Evolutionary conservation across 30 jellyfish, hydroid and myxozoan genomes (phyloP), one percentile per base, ranked within the genome.

Genomic region (Hydractinia symbiolongicarpus): DNA sequence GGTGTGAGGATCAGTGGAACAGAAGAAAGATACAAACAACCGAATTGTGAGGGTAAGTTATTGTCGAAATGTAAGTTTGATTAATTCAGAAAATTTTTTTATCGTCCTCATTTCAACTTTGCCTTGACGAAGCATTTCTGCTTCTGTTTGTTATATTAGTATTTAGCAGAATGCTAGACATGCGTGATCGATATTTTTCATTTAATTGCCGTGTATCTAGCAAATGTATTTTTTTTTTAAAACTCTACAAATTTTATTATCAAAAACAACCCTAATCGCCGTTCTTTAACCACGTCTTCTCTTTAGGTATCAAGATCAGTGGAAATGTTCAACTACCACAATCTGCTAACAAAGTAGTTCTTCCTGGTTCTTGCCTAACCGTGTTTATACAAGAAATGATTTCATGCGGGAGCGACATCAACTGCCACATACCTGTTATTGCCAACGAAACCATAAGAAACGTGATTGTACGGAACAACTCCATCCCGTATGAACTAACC

Each of bases 11-110:
- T 79, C 16, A 62, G 49, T 8, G 85, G 85, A 7, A 77, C 85
- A 61, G 85, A 77, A 61, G 85, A 77, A 55, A 52, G 85, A 53
- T 77, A 55, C 53, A 77, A 77, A 77, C 57, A 55, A 57, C 85
- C 85, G 15, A 77, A 77, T 56, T 77, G 85, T 3, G 49, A 52
- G 60, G 85, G 85, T 77, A 77, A 5, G 8, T 6, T 11, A 8
- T 0, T 19, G 44, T 30, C 44, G 44, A 30, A 2, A 30, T 30
- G 44, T 30, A 30, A 30, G 44, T 30, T 0, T 30, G 44, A 30
- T 30, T 30, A 1, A 30, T 30, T 2, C 44, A 30, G 44, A 1
- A 30, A 30, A 30, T 30, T 0, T 30, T 30, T 30, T 30, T 30
- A 30, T 30, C 44, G 44, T 30, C 44, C 44, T 30, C 44, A 30